Evolutionary conservation across 2,113 vertebrate species (phyloP).

Genomic region (Siphamia tubifer): DNA sequence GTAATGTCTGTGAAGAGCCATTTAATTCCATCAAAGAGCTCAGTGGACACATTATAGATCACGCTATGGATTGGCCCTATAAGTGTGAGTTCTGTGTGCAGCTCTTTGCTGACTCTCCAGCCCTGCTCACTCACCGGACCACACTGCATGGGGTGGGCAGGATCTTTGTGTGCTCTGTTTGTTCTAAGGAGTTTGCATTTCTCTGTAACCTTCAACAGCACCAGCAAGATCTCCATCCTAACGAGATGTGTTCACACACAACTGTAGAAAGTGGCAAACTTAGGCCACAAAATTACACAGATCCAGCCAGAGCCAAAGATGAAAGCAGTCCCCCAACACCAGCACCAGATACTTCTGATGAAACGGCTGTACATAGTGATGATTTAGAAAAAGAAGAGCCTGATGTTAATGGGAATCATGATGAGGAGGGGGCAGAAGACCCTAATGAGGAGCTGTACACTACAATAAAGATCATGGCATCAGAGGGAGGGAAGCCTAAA

Average conservation of each 20-base stretch:
- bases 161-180: conserved; percentile 92
- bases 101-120: conserved; percentile 86
- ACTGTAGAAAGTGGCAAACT: conserved; percentile 91
- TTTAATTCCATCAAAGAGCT: conserved; percentile 96
- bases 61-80: conserved; percentile 93
- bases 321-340: conserved; percentile 59
- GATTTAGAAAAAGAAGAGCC: conserved; percentile 46
- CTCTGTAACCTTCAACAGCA: conserved; percentile 97
- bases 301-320: conserved; percentile 80
- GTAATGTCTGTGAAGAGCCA: conserved; percentile 94
- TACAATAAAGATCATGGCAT: conserved; percentile 99
- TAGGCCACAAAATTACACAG: conserved; percentile 96
- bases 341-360: conserved; percentile 41
- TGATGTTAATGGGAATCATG: conserved; percentile 60
- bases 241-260: conserved; percentile 86
- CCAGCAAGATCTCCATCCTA: conserved; percentile 94
- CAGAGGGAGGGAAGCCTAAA: conserved; percentile 91
- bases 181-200: conserved; percentile 98
- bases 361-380: conserved; percentile 32
- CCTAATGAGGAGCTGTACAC: conserved; percentile 97
- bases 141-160: conserved; percentile 92
- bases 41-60: conserved; percentile 87
- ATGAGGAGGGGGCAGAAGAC: conserved; percentile 85
- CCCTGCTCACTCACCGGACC: conserved; percentile 90
- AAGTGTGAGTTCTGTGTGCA: conserved; percentile 99